phyloP scores from a whole-genome alignment of 2,888 invertebrate genomes.

The Yponomeuta plumbellus region DNA sequence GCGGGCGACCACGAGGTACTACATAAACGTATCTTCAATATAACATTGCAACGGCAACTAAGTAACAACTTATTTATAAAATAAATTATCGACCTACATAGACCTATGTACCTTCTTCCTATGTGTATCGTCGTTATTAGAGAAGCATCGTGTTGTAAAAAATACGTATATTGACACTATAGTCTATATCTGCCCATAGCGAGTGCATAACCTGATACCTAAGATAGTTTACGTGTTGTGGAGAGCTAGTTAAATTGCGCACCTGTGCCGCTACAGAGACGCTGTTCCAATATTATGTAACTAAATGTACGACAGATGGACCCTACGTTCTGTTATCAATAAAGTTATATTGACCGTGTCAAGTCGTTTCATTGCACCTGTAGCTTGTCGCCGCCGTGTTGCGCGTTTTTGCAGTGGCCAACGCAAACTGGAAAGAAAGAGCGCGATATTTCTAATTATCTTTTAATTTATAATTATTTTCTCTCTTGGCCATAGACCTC shows the following conservation, averaged over 20 bases:
- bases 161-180: background rate
- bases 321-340: slow-evolving; percentile 63
- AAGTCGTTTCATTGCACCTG: slow-evolving; percentile 22
- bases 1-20: background rate
- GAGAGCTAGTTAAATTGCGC: background rate
- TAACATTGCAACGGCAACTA: too few species aligned
- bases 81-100: slow-evolving; percentile 9
- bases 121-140: slow-evolving; percentile 14
- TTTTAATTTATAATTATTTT: too few species aligned
- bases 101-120: background rate
- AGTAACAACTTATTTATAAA: background rate
- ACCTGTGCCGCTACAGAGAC: background rate
- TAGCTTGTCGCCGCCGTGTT: too few species aligned
- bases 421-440: too few species aligned
- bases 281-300: slow-evolving; percentile 17
- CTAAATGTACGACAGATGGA: slow-evolving; percentile 30
- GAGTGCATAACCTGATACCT: background rate
- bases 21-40: background rate
- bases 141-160: background rate
- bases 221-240: background rate
- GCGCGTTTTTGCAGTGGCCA: too few species aligned
- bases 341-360: slow-evolving; percentile 46
- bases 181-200: background rate
- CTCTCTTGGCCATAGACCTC: too few species aligned
- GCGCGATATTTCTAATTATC: too few species aligned